A percentile compares a stretch with the other conserved stretches of the same genome.
These are phyloP conservation scores for Caloenas nicobarica DNA, from an alignment of 2,113 vertebrate genomes.

Conservation along the genomic window DNA sequence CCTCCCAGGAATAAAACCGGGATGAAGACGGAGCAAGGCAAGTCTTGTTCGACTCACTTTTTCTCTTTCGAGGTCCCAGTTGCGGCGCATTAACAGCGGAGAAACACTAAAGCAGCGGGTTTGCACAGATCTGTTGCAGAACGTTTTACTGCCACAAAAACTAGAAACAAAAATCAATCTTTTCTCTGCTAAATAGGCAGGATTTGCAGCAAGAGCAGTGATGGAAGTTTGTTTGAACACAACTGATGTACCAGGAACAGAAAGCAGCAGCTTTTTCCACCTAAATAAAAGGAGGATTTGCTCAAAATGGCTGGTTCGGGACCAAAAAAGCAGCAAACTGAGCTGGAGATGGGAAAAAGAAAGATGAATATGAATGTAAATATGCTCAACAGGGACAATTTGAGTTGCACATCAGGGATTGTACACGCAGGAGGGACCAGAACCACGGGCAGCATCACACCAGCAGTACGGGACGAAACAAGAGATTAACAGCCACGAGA, in stretches of 20 bases:
- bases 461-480: background rate
- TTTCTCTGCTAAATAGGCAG: background rate
- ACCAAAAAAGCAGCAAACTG: background rate
- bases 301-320: background rate
- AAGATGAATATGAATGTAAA: background rate
- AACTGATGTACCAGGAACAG: background rate
- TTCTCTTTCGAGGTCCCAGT: background rate
- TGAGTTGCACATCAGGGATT: background rate
- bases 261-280: background rate
- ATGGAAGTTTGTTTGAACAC: background rate
- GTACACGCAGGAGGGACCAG: background rate
- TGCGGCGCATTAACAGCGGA: fast-evolving
- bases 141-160: background rate
- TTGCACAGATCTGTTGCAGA: background rate
- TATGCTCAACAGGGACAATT: background rate
- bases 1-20: background rate
- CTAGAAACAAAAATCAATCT: background rate
- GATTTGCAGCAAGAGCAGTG: background rate
- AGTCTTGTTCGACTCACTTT: background rate
- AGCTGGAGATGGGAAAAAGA: background rate
- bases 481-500: background rate
- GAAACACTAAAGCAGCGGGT: background rate
- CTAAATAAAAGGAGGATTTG: background rate
- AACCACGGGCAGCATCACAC: background rate
- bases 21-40: fast-evolving